These are phyloP conservation scores for Onychomys leucogaster DNA, from an alignment of 2,797 vertebrate genomes.

Conservation along the genomic window DNA sequence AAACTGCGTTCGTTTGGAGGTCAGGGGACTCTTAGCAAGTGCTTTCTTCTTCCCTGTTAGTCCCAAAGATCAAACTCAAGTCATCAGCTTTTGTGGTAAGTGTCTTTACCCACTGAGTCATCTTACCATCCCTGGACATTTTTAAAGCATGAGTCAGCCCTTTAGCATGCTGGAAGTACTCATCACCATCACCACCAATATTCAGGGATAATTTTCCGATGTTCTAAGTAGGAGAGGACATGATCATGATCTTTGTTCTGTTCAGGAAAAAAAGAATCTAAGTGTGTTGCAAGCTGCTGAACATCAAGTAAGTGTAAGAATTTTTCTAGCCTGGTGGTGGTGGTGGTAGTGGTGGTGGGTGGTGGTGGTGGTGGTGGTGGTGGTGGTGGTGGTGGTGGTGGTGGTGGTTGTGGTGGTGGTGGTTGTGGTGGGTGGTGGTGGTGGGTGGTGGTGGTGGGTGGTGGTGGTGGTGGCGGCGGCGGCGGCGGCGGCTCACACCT, in stretches of 20 bases:
- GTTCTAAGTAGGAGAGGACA: neutral
- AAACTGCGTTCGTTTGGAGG: neutral
- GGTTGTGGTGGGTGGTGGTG: too few species aligned
- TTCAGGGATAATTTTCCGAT: neutral
- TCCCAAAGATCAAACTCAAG: neutral
- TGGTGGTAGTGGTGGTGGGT: too few species aligned
- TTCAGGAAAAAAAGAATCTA: neutral
- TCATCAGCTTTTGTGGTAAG: neutral
- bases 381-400: too few species aligned
- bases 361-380: too few species aligned
- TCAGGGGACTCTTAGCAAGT: neutral
- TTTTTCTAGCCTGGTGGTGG: neutral
- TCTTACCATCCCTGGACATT: neutral
- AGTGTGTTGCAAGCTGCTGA: neutral
- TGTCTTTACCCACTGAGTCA: neutral
- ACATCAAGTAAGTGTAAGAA: neutral
- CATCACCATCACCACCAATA: neutral
- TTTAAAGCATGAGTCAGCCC: neutral
- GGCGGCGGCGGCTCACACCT: too few species aligned
- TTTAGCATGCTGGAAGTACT: accelerated
- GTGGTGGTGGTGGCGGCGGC: too few species aligned
- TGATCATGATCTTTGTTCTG: neutral
- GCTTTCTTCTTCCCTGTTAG: neutral
- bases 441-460: too few species aligned
- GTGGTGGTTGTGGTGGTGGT: too few species aligned